These are phyloP conservation scores for Sisor rabdophorus DNA, from an alignment of 2,113 vertebrate genomes.

Conservation along the genomic window DNA sequence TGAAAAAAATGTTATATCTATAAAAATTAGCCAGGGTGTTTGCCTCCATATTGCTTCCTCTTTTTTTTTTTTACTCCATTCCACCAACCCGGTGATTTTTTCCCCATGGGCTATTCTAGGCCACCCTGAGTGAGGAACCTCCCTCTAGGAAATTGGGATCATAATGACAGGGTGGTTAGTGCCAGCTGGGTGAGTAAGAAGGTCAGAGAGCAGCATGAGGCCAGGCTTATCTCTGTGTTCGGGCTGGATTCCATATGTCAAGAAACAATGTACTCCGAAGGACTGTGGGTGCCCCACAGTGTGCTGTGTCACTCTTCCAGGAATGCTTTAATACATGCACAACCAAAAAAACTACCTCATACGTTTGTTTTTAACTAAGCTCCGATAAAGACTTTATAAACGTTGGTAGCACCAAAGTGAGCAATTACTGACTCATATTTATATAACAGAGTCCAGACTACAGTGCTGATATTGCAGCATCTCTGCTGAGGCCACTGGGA, in stretches of 20 bases:
- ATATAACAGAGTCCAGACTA: constrained; percentile 23
- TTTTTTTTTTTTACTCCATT: constrained; percentile 43
- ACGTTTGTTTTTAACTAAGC: not conserved
- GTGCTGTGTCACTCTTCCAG: not conserved
- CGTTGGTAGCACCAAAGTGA: constrained; percentile 14
- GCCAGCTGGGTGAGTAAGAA: constrained; percentile 72
- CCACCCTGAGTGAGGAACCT: constrained; percentile 53
- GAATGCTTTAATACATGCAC: not conserved
- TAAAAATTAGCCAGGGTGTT: not conserved
- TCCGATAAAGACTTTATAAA: constrained; percentile 24
- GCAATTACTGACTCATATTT: constrained; percentile 24
- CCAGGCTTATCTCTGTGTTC: constrained; percentile 64
- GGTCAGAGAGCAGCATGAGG: constrained; percentile 70
- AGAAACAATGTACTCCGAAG: constrained; percentile 60
- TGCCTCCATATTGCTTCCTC: constrained; percentile 40
- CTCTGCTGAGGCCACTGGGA: constrained; percentile 30
- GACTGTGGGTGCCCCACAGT: constrained; percentile 45
- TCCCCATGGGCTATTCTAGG: constrained; percentile 10
- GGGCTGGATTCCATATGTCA: constrained; percentile 69
- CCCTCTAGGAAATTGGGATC: constrained; percentile 66
- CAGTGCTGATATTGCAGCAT: constrained; percentile 34
- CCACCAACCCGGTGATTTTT: constrained; percentile 30
- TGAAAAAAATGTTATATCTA: constrained; percentile 6
- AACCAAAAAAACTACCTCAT: too few species aligned
- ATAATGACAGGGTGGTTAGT: constrained; percentile 72